Conservation (phyloP, 2,888 invertebrate species). For the Notocelia uddmanniana region DNA sequence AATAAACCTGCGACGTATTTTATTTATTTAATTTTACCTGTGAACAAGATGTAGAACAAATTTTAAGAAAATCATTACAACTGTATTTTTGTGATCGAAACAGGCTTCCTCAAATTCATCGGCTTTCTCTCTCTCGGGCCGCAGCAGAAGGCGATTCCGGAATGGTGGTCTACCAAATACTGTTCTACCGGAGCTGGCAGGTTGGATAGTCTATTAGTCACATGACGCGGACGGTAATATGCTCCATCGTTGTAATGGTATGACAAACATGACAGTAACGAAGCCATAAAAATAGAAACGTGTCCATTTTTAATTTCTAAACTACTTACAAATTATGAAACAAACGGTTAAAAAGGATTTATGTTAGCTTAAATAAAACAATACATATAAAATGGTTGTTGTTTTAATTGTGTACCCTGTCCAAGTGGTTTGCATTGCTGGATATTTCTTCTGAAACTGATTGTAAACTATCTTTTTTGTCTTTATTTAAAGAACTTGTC, state of each 20-base stretch:
- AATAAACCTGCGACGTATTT: no score
- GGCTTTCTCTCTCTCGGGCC: no score
- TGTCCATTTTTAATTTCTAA: not conserved
- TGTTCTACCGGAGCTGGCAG: not conserved
- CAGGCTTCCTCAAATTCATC: no score
- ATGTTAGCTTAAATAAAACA: not conserved
- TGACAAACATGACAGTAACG: not conserved
- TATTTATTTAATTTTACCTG: not conserved
- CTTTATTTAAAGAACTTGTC: no score
- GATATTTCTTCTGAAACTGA: no score
- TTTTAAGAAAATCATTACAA: no score
- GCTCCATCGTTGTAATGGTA: not conserved
- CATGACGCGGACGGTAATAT: not conserved
- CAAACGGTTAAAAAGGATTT: not conserved
- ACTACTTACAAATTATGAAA: not conserved
- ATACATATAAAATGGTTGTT: not conserved
- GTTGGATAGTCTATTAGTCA: not conserved
- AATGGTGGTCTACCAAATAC: not conserved
- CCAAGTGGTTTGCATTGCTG: no score
- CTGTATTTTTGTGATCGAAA: not conserved
- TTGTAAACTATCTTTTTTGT: no score
- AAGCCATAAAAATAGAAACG: not conserved
- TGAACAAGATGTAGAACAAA: constrained; percentile 4
- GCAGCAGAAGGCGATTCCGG: not conserved
- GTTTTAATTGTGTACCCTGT: no score